Conservation (phyloP, 2,797 vertebrate species). For the Mionectes olivaceus region DNA sequence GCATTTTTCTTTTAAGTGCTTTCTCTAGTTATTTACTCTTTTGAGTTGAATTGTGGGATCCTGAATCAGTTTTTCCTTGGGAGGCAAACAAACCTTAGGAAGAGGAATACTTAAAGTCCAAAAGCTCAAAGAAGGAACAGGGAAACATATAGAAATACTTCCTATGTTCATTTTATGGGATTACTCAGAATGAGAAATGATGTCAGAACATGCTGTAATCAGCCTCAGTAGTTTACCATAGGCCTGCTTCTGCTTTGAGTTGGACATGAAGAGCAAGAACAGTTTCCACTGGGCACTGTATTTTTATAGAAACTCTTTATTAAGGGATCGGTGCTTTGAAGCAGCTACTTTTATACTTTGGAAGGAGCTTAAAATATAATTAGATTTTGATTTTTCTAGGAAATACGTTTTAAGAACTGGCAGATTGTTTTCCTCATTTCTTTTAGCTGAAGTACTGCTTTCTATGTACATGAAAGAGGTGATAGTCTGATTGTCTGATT, state of each 20-base stretch:
- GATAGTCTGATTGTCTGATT: background rate
- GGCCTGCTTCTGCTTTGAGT: background rate
- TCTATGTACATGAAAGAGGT: background rate
- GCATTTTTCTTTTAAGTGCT: background rate
- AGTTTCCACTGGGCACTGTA: background rate
- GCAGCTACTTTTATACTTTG: background rate
- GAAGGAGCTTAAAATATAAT: background rate
- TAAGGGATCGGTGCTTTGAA: background rate
- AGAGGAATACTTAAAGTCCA: background rate
- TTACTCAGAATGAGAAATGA: background rate
- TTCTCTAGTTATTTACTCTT: background rate
- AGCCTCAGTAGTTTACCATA: background rate
- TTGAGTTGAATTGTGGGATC: background rate
- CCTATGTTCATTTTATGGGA: background rate
- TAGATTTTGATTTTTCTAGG: constrained; percentile 10
- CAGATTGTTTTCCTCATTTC: background rate
- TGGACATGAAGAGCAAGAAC: background rate
- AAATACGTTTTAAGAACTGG: background rate
- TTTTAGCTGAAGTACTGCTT: background rate
- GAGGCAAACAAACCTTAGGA: background rate
- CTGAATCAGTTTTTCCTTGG: background rate
- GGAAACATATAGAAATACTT: background rate
- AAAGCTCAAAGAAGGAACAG: background rate
- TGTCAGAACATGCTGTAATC: background rate
- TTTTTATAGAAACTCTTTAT: background rate